Conservation (phyloP, 2,113 vertebrate species). For the Xerus inauris region DNA sequence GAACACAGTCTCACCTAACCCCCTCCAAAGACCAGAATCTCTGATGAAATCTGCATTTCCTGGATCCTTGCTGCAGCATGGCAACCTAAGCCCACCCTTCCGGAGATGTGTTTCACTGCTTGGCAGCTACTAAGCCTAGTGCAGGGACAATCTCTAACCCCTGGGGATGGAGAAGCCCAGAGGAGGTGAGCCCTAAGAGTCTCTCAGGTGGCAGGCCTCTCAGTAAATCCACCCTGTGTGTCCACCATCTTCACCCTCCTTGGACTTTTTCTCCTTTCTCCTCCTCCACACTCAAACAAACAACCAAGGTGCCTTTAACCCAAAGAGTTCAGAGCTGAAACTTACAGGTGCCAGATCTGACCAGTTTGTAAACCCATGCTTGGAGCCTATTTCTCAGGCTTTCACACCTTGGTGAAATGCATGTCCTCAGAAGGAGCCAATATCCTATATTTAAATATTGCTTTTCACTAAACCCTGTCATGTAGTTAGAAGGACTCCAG, state of each 20-base stretch:
- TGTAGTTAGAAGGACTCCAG: background rate
- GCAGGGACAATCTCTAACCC: background rate
- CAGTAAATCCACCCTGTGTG: background rate
- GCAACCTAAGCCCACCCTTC: background rate
- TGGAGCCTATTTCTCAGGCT: slow-evolving; percentile 19
- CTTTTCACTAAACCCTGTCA: background rate
- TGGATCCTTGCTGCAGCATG: slow-evolving; percentile 39
- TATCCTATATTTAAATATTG: slow-evolving; percentile 36
- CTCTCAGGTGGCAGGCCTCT: background rate
- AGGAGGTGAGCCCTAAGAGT: background rate
- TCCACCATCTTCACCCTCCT: background rate
- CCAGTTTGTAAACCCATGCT: background rate
- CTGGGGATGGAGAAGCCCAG: background rate
- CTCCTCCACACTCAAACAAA: background rate
- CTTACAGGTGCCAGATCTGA: slow-evolving; percentile 23
- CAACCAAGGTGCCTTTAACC: slow-evolving; percentile 27
- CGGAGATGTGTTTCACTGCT: background rate
- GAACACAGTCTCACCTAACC: background rate
- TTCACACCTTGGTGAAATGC: slow-evolving; percentile 29
- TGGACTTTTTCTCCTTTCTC: background rate
- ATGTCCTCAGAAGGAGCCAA: background rate
- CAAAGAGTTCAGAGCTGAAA: slow-evolving; percentile 1
- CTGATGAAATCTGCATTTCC: slow-evolving; percentile 21
- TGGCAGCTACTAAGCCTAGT: slow-evolving; percentile 17
- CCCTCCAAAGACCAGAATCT: slow-evolving; percentile 49